Base-by-base conservation (phyloP, 92 coral and sea anemone species). In the Galaxea fascicularis region DNA sequence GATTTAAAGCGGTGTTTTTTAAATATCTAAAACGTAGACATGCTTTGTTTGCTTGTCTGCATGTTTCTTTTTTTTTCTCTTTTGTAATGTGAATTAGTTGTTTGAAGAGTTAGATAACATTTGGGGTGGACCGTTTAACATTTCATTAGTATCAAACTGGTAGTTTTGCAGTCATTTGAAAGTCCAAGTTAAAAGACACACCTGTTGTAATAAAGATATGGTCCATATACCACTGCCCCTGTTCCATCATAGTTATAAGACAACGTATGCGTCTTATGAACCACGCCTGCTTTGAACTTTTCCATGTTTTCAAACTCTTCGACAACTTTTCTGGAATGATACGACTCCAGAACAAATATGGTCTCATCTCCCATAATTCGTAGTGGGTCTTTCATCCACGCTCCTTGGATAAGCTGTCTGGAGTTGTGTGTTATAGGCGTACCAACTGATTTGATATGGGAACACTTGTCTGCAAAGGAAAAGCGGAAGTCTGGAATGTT, bases 311-410 rank as follows among this genome's bases (percentile, higher is more conserved):
- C n/a, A n/a, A n/a, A n/a, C n/a, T n/a, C n/a, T n/a, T n/a, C n/a
- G n/a, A n/a, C n/a, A n/a, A n/a, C n/a, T n/a, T n/a, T n/a, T 27
- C 52, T 20, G 0, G 8, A 0, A 46, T 67, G 63, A 4, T 5
- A n/a, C n/a, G n/a, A 13, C 10, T 28, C 64, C 88, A 90, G 80
- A 46, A 74, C 82, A 27, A 86, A 90, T 62, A 90, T 90, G 17
- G 54, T 70, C 35, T 77, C 79, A 0, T 71, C 16, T 5, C 93
- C 93, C 65, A 83, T 49, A 54, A 71, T 5, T 13, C 86, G 89
- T 0, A 74, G 74, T 0, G 90, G 90, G 47, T 89, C 90, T 49
- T 85, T 85, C 93, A 89, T 89, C 93, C 93, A 89, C n/a, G 82
- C 45, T 51, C 93, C 93, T 24, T 46, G 65, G 0, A 18, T 20